Evolutionary conservation across 2,888 invertebrate genomes (phyloP), one percentile per base, ranked within the genome.

Genomic region (Andrena minutula): DNA sequence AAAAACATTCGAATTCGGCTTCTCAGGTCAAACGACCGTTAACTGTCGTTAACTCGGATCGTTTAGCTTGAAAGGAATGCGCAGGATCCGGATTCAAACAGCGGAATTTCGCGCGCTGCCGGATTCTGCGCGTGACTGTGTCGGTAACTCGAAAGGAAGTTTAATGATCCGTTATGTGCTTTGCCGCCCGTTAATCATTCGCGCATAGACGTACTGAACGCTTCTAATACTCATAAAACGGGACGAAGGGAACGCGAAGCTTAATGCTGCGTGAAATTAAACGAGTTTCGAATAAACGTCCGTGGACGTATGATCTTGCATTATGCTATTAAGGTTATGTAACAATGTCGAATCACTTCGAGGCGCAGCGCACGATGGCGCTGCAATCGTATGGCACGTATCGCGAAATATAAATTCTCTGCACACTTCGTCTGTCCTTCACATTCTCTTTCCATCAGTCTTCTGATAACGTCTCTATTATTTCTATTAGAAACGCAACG

Each of bases 361-460:
- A 79, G 51, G 70, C 30, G 66, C 75, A 66, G 60, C 60, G 60
- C 35, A 28, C n/a, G 5, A 12, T 16, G n/a, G 10, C 68, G 47
- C 32, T 60, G 56, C 51, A 56, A 66, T 83, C 53, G 51, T 82
- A 84, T 83, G 84, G 84, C 84, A 84, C 84, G 68, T 84, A 66
- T 77, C 66, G 74, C 66, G 16, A 72, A 77, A 74, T 73, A 71
- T 64, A 74, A 74, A 63, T 72, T 72, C 65, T 70, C 61, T 64
- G 53, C 73, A 58, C 73, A 60, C 30, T 53, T 63, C 49, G 28
- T 26, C 20, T 28, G 61, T 26, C n/a, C 47, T 63, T n/a, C 4
- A 3, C 23, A 10, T 7, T 49, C 65, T 28, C 4, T 47, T 35
- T 26, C 65, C 32, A 41, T 64, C 68, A 76, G 63, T 80, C 71